Evolutionary conservation across 2,113 vertebrate genomes (phyloP).

Genomic region (Tachysurus fulvidraco): DNA sequence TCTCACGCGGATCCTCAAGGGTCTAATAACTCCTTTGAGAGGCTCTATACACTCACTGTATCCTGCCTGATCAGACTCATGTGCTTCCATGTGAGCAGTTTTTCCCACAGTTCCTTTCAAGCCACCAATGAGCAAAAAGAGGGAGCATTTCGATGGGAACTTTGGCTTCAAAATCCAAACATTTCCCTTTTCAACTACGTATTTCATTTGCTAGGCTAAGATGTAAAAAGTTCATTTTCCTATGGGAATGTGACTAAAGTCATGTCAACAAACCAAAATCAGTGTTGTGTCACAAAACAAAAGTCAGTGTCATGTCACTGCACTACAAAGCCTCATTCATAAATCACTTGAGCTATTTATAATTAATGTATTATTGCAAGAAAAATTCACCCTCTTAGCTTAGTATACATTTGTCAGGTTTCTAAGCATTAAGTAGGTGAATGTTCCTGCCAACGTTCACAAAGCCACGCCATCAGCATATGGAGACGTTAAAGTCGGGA

Average conservation of each 20-base stretch:
- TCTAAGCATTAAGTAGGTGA: not conserved
- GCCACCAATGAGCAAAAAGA: not conserved
- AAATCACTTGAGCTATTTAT: not conserved
- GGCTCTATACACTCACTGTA: not conserved
- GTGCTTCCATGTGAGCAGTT: not conserved
- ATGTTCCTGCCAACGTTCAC: not conserved
- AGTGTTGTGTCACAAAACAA: not conserved
- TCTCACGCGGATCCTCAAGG: not conserved
- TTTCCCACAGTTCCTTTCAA: slow-evolving; percentile 1
- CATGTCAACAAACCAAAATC: not conserved
- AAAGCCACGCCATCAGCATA: not conserved
- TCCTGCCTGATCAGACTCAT: not conserved
- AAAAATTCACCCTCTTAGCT: not conserved
- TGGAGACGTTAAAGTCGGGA: not conserved
- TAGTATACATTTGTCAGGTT: not conserved
- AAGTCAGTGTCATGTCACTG: not conserved
- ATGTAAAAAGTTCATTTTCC: not conserved
- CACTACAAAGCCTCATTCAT: not conserved
- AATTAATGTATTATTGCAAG: not conserved
- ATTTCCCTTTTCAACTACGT: no score
- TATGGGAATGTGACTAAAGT: not conserved
- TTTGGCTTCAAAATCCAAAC: not conserved
- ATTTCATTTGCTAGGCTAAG: not conserved
- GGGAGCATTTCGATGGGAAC: not conserved
- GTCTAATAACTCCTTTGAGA: slow-evolving; percentile 10